Evolutionary conservation across 2,797 vertebrate species (phyloP).

Genomic region (Apogon talboti): DNA sequence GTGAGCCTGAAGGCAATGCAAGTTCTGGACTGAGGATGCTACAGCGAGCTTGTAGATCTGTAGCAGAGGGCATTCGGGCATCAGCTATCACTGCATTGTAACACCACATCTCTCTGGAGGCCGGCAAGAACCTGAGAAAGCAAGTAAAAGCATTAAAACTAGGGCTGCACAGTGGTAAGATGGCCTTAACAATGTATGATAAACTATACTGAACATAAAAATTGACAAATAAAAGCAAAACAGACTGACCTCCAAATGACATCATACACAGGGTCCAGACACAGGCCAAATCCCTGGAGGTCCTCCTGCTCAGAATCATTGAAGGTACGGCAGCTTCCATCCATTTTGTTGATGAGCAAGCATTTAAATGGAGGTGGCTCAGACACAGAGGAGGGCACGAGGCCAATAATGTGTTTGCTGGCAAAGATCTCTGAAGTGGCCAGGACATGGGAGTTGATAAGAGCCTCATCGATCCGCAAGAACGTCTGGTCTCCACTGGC

Average conservation of each 20-base stretch:
- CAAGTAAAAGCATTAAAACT: neutral
- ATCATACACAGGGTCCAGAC: constrained; percentile 98
- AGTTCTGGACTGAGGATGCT: constrained; percentile 97
- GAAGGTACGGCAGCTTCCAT: constrained; percentile 98
- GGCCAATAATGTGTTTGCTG: constrained; percentile 98
- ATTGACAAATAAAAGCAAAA: neutral
- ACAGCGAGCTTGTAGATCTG: constrained; percentile 93
- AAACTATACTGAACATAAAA: neutral
- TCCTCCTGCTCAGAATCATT: constrained; percentile 99
- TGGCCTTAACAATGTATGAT: neutral
- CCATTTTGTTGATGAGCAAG: constrained; percentile 98
- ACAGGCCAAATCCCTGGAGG: constrained; percentile 96
- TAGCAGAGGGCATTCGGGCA: constrained; percentile 91
- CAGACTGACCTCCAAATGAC: constrained; percentile 97
- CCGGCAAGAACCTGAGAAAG: constrained; percentile 89
- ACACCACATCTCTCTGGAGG: constrained; percentile 93
- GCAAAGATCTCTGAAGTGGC: constrained; percentile 99
- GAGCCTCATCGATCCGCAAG: constrained; percentile 96
- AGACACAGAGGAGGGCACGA: constrained; percentile 94
- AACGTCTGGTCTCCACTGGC: constrained; percentile 99
- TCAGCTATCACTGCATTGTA: constrained; percentile 98
- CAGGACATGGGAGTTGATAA: constrained; percentile 98
- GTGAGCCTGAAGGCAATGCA: constrained; percentile 92
- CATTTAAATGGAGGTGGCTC: constrained; percentile 98
- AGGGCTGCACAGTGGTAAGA: neutral